phyloP scores from a whole-genome alignment of 2,888 invertebrate genomes.

The Plagodis dolabraria region DNA sequence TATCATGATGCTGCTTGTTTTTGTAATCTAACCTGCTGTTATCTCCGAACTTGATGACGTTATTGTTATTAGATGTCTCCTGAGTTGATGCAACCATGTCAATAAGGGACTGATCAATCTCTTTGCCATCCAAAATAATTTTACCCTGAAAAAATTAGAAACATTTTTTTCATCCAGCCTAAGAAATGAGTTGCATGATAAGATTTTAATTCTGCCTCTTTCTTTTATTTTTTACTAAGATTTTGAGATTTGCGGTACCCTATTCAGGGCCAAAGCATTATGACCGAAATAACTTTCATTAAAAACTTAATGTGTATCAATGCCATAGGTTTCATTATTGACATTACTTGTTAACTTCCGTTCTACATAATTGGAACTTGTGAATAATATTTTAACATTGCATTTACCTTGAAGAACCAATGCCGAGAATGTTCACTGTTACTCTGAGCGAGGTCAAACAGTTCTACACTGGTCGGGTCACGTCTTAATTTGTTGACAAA shows the following conservation, averaged over 20 bases:
- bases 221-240: too few species aligned
- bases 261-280: too few species aligned
- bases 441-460: conserved; percentile 98
- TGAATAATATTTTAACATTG: conserved; percentile 16
- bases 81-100: conserved; percentile 97
- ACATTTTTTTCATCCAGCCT: too few species aligned
- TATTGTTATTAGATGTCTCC: conserved; percentile 93
- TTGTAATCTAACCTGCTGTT: conserved; percentile 90
- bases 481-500: conserved; percentile 93
- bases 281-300: too few species aligned
- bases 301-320: conserved; percentile 2
- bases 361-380: background rate
- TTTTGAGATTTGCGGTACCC: too few species aligned
- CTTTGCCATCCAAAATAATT: conserved; percentile 92
- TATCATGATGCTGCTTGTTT: background rate
- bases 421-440: conserved; percentile 99
- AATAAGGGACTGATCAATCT: conserved; percentile 92
- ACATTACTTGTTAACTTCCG: conserved; percentile 3
- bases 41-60: conserved; percentile 98
- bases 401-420: conserved; percentile 96
- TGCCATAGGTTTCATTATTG: background rate
- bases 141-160: conserved; percentile 84
- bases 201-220: too few species aligned
- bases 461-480: conserved; percentile 98
- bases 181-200: too few species aligned